Percentiles rank a stretch among this genome's conserved stretches.
phyloP scores from a whole-genome alignment of 2,888 invertebrate species.

The Exephanes ischioxanthus region DNA sequence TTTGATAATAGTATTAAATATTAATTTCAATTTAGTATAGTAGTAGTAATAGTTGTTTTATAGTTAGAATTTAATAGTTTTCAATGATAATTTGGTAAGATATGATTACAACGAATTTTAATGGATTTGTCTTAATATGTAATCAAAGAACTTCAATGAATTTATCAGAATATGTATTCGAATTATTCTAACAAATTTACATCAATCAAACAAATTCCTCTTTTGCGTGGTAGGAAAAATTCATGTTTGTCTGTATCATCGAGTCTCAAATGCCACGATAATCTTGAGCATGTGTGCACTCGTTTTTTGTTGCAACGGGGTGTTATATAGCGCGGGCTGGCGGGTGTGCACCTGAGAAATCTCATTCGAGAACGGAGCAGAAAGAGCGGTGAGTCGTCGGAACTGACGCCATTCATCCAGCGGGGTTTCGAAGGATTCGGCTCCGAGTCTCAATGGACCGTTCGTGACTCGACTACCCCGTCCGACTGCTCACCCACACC shows the following conservation, averaged over 20 bases:
- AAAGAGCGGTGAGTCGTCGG: constrained; percentile 32
- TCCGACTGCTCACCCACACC: constrained; percentile 35
- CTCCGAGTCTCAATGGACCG: constrained; percentile 38
- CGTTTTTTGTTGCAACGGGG: neutral
- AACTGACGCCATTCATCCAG: constrained; percentile 27
- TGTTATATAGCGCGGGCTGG: neutral
- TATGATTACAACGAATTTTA: no score
- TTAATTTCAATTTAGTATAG: no score
- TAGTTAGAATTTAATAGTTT: neutral
- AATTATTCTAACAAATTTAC: neutral
- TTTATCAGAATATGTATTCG: neutral
- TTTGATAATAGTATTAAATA: no score
- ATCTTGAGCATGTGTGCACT: constrained; percentile 13
- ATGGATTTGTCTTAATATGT: no score
- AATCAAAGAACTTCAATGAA: no score
- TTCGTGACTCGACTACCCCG: constrained; percentile 45
- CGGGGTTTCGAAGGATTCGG: neutral
- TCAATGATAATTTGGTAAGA: neutral
- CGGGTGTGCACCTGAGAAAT: constrained; percentile 8
- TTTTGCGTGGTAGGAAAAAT: neutral
- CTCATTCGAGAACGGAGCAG: constrained; percentile 19
- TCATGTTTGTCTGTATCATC: neutral
- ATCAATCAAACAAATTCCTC: neutral
- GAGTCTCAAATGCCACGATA: neutral
- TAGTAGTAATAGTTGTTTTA: no score